These are phyloP conservation scores for Leucophenga montana DNA, from an alignment of 2,888 invertebrate genomes.

Conservation along the genomic window DNA sequence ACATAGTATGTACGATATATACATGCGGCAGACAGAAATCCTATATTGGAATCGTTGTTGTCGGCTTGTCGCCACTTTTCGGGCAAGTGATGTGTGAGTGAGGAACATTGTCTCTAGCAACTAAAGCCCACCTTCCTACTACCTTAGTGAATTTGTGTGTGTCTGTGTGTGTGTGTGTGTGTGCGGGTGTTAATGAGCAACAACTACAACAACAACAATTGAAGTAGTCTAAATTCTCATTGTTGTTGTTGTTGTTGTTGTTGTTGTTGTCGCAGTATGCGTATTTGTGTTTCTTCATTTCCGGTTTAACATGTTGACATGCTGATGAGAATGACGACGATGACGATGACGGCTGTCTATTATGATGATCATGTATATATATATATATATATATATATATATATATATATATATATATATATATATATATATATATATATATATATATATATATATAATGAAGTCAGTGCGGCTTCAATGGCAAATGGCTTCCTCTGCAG, in stretches of 20 bases:
- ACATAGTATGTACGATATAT: neutral
- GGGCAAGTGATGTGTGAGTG: neutral
- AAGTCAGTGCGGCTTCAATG: conserved; percentile 41
- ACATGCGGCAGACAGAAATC: conserved; percentile 48
- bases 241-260: conserved; percentile 3
- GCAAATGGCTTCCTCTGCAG: conserved; percentile 1
- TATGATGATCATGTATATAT: conserved; percentile 41
- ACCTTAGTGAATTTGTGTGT: neutral
- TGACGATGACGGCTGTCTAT: conserved; percentile 31
- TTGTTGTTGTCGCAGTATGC: conserved; percentile 31
- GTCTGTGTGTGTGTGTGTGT: conserved; percentile 23
- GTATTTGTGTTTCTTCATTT: conserved; percentile 66
- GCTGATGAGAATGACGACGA: conserved; percentile 46
- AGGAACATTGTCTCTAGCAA: neutral
- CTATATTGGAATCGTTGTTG: conserved; percentile 6
- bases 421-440: neutral
- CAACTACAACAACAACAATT: conserved; percentile 33
- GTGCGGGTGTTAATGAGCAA: conserved; percentile 59
- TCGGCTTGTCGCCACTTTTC: conserved; percentile 17
- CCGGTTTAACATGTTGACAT: conserved; percentile 66
- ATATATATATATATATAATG: conserved; percentile 25
- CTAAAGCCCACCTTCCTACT: neutral
- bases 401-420: conserved; percentile 25
- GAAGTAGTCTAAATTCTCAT: conserved; percentile 19
- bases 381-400: neutral